Base-by-base conservation (phyloP, 2,888 invertebrate genomes). In the Drosophila emarginata region DNA sequence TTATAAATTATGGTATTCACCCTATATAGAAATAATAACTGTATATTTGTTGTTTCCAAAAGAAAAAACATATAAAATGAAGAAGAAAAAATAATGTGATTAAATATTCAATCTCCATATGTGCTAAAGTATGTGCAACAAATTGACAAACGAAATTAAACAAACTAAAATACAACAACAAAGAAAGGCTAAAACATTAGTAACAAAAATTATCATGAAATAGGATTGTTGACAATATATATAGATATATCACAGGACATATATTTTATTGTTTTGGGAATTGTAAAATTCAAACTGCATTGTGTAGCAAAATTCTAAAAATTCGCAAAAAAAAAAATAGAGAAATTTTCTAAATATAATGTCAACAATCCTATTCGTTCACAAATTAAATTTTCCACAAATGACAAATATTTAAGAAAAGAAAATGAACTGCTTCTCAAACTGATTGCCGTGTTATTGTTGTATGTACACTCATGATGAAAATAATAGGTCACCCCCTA, bases 91-190 rank as follows among this genome's bases (percentile, higher is more conserved):
- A n/a, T n/a, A n/a, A n/a, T n/a, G n/a, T n/a, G n/a, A n/a, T n/a
- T 56, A 59, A 67, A 74, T 61, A 78, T 72, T 40, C 61, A 70
- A 75, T 81, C 83, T 86, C 83, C 83, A 86, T 75, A 80, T 78
- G 83, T 85, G 86, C 86, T 85, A 81, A 85, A 85, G 70, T 75
- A 76, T 70, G 68, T 77, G 68, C 75, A 79, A 66, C 61, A 15
- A 45, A 45, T 72, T 64, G 70, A 68, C 62, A 67, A 61, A 73
- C 69, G 77, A 59, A 77, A 71, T 74, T 52, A 77, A 51, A 45
- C 26, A 64, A 45, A 45, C 21, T 18, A 32, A 51, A 23, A 5
- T 23, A 45, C 40, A 45, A 45, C 32, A 32, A 32, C 32, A 32
- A 32, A 9, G 9, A n/a, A 9, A 32, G 9, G 4, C 26, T 14